Evolutionary conservation across 2,113 vertebrate genomes (phyloP).

Genomic region (Petrocephalus zakoni): DNA sequence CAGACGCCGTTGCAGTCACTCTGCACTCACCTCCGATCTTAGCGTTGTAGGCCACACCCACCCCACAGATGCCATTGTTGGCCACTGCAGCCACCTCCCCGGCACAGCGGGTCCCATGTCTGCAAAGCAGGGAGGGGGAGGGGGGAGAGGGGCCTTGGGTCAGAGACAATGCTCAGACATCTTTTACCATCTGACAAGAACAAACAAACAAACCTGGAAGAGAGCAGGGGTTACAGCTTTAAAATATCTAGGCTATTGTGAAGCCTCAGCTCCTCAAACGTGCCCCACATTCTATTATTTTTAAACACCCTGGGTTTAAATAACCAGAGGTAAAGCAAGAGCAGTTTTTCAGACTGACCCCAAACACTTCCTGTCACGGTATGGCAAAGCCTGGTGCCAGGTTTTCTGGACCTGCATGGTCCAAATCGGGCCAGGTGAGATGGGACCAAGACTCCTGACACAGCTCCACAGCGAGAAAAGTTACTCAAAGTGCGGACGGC

Average conservation of each 20-base stretch:
- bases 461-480: not conserved
- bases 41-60: constrained; percentile 89
- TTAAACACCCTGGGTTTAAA: not conserved
- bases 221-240: not conserved
- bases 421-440: not conserved
- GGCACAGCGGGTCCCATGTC: constrained; percentile 89
- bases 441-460: not conserved
- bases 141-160: not conserved
- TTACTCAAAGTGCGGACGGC: constrained; percentile 5
- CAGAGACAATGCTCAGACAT: not conserved
- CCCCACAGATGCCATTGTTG: constrained; percentile 90
- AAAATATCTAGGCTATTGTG: not conserved
- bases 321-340: not conserved
- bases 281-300: constrained; percentile 8
- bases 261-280: not conserved
- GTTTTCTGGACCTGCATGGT: not conserved
- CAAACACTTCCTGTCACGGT: not conserved
- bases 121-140: constrained; percentile 35
- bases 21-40: constrained; percentile 80
- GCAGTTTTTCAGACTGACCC: not conserved
- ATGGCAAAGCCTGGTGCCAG: not conserved
- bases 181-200: not conserved
- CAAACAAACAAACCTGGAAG: not conserved
- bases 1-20: constrained; percentile 84
- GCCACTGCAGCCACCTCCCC: constrained; percentile 92